phyloP scores from a whole-genome alignment of 2,888 invertebrate genomes.

The Gisinianus flammeolus region DNA sequence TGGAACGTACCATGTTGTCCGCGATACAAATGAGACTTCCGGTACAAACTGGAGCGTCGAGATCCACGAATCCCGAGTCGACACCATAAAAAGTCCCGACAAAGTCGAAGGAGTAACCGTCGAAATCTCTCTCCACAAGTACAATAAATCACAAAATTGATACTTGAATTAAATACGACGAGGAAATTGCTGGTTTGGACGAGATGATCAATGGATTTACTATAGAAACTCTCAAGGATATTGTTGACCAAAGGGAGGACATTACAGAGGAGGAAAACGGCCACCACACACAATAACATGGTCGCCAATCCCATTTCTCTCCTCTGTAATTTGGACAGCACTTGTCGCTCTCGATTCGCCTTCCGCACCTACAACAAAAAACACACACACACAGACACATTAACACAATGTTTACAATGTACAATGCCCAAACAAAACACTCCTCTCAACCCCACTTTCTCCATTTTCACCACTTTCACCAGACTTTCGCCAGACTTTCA shows the following conservation, averaged over 20 bases:
- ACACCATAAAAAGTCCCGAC: slow-evolving; percentile 57
- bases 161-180: slow-evolving; percentile 95
- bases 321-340: slow-evolving; percentile 85
- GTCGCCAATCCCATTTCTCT: slow-evolving; percentile 93
- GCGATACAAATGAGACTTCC: slow-evolving; percentile 58
- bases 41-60: slow-evolving; percentile 50
- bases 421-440: too few species aligned
- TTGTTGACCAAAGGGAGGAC: slow-evolving; percentile 84
- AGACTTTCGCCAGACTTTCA: too few species aligned
- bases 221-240: slow-evolving; percentile 80
- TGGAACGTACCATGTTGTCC: slow-evolving; percentile 46
- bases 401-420: too few species aligned
- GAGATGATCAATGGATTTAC: slow-evolving; percentile 71
- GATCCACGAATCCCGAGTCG: slow-evolving; percentile 48
- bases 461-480: too few species aligned
- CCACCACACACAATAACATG: slow-evolving; percentile 92
- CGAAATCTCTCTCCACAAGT: slow-evolving; percentile 98
- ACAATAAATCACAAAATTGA: slow-evolving; percentile 97
- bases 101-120: slow-evolving; percentile 72
- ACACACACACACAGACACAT: not conserved
- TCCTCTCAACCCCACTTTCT: not conserved
- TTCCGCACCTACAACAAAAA: slow-evolving; percentile 71
- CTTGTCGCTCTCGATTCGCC: slow-evolving; percentile 87
- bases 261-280: slow-evolving; percentile 93
- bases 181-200: slow-evolving; percentile 87